phyloP scores from a whole-genome alignment of 2,113 vertebrate genomes.

The Balaenoptera acutorostrata region DNA sequence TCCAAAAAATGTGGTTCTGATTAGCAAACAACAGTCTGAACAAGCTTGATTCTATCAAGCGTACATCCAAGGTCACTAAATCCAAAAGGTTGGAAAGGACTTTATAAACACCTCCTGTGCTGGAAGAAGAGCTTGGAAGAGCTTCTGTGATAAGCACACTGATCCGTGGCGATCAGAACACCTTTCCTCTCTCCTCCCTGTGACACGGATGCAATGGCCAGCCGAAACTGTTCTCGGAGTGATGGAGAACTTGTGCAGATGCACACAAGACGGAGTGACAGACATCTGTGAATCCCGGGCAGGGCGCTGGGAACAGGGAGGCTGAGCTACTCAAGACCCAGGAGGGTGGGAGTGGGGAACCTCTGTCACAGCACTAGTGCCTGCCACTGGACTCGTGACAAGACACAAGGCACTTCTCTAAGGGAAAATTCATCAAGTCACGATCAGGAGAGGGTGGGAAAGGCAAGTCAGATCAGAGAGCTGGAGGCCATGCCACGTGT shows the following conservation, averaged over 20 bases:
- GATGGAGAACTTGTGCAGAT: background rate
- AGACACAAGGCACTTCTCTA: background rate
- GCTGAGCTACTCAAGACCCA: background rate
- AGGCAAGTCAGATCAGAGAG: background rate
- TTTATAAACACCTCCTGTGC: background rate
- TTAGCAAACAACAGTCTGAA: constrained; percentile 65
- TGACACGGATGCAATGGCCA: background rate
- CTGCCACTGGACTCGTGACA: background rate
- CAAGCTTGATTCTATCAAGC: constrained; percentile 25
- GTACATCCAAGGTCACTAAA: constrained; percentile 46
- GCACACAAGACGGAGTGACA: background rate
- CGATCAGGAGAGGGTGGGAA: fast-evolving
- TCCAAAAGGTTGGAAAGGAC: background rate
- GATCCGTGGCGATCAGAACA: background rate
- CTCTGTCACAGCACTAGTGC: too few relatives aligned
- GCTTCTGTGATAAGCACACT: background rate
- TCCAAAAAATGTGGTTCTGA: constrained; percentile 50
- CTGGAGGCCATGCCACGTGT: fast-evolving
- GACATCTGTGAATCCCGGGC: too few relatives aligned
- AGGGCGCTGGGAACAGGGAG: fast-evolving
- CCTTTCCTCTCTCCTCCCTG: background rate
- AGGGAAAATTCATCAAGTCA: background rate
- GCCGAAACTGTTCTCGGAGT: background rate
- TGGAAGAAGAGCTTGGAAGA: background rate
- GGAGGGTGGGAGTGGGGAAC: background rate